Base-by-base conservation (phyloP, 2,113 vertebrate genomes). In the Catharus fuscescens region DNA sequence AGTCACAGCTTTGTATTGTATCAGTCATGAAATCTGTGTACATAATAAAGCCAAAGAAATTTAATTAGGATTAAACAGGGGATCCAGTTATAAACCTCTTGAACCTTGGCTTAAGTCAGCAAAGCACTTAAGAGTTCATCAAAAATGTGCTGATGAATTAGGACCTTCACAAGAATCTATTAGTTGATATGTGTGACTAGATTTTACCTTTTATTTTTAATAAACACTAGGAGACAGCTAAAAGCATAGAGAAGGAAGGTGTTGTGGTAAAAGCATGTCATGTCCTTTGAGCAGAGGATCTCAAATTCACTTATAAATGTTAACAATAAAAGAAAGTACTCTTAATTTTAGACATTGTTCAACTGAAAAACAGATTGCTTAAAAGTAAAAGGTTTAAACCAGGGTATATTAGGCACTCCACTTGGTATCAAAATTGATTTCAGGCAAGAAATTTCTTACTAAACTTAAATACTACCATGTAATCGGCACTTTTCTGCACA, bases 401-500 rank as follows among this genome's bases (percentile, higher is more conserved):
- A 57, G 66, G 24, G 54, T 61, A 34, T 50, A 59, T 47, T 65
- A 88, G 50, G 38, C 38, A 84, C 31, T 74, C 21, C 34, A 26
- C 53, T 77, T 20, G 42, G 47, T 52, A 78, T 70, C 26, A 83
- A 86, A 83, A 92, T 34, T 70, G 36, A 78, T 90, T 90, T 92
- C 72, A 80, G 79, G 80, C 64, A 80, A 74, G 26, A 60, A 74
- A 78, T 90, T 93, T 88, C 36, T 36, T 78, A 78, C 60, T 92
- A 83, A 83, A 95, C 88, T 93, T 90, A 95, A 95, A 81, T 80
- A 80, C 71, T 66, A 84, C 77, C 86, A 52, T 90, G 81, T 90
- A 92, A 95, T 95, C 90, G 31, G 82, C 10, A 83, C 60, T 94
- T 38, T 86, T 90, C 74, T 90, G 88, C 76, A 80, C 93, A 92